phyloP scores from a whole-genome alignment of 1,140 invertebrate species.

The Pectinophora gossypiella region DNA sequence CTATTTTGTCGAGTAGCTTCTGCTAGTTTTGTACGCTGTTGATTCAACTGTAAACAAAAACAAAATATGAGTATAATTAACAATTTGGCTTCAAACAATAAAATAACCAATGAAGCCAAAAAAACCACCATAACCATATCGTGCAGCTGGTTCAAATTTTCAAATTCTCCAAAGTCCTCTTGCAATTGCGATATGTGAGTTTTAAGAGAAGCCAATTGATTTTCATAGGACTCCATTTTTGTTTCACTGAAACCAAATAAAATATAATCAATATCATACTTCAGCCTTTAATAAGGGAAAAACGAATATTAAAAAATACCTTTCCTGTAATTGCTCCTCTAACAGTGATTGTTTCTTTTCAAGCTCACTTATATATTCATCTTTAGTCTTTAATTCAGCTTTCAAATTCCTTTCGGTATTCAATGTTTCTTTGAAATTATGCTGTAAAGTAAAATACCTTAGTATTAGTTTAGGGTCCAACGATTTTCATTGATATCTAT shows the following conservation, averaged over 20 bases:
- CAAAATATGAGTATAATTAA: neutral
- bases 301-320: slow-evolving; percentile 25
- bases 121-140: slow-evolving; percentile 38
- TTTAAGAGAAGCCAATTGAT: slow-evolving; percentile 42
- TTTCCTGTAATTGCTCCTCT: slow-evolving; percentile 42
- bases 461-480: no score
- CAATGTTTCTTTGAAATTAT: slow-evolving; percentile 26
- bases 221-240: slow-evolving; percentile 48
- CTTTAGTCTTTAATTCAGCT: slow-evolving; percentile 34
- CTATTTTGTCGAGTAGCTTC: slow-evolving; percentile 35
- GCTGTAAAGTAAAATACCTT: no score
- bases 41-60: slow-evolving; percentile 22
- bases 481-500: no score
- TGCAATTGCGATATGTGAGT: slow-evolving; percentile 39
- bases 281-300: no score
- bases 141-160: slow-evolving; percentile 38
- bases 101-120: no score
- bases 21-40: slow-evolving; percentile 37
- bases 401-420: slow-evolving; percentile 30
- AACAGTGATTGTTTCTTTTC: slow-evolving; percentile 32
- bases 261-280: neutral
- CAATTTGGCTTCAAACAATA: no score
- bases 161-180: slow-evolving; percentile 46
- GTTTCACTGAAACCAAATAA: slow-evolving; percentile 31
- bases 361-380: slow-evolving; percentile 39